These are phyloP conservation scores for Barypeithes pellucidus DNA, from an alignment of 2,888 invertebrate species.

Conservation along the genomic window DNA sequence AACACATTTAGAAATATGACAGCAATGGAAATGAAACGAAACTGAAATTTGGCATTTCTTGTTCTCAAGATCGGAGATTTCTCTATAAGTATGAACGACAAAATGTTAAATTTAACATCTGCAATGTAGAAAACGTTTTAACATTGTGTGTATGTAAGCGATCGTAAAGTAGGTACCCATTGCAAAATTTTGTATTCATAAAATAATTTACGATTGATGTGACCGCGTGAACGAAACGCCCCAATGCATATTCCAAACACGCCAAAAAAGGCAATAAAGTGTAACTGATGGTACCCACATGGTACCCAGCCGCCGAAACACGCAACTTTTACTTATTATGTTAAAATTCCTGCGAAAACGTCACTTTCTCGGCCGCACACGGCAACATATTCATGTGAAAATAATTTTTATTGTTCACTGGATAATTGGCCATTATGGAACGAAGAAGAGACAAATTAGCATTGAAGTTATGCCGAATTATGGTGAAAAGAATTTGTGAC, in stretches of 20 bases:
- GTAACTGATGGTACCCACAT: constrained; percentile 17
- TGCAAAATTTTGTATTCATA: background rate
- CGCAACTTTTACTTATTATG: constrained; percentile 40
- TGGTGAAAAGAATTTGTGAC: background rate
- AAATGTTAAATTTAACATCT: too few species aligned
- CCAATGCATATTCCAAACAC: constrained; percentile 30
- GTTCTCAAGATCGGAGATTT: too few species aligned
- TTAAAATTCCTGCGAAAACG: constrained; percentile 41
- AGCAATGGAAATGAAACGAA: too few species aligned
- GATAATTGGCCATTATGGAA: constrained; percentile 2
- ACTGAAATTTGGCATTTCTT: too few species aligned
- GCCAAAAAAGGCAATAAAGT: constrained; percentile 25
- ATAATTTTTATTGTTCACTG: constrained; percentile 29
- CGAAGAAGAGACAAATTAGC: constrained; percentile 12
- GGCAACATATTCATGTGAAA: constrained; percentile 8
- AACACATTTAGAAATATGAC: too few species aligned
- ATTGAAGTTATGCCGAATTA: constrained; percentile 14
- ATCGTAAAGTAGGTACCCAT: too few species aligned
- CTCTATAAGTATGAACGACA: too few species aligned
- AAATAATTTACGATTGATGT: background rate
- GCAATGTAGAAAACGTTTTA: too few species aligned
- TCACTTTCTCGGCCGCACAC: constrained; percentile 36
- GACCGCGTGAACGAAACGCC: background rate
- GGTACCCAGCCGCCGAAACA: background rate
- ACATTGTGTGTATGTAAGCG: too few species aligned